Base-by-base conservation (phyloP, 1,140 invertebrate species). In the fruit fly (Drosophila melanogaster) region DNA sequence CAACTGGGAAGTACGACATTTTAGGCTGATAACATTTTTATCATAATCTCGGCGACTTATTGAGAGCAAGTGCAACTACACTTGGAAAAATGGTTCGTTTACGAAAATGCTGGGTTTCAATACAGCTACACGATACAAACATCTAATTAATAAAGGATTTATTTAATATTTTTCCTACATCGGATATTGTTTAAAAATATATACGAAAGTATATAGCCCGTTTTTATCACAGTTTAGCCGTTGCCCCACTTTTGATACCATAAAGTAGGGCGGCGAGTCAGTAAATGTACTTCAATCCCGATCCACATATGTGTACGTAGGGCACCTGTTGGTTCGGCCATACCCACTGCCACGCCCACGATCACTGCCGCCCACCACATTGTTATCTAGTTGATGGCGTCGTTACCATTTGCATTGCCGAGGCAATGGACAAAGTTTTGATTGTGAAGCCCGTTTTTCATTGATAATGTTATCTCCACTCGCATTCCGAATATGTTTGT, bases 381-480 rank as follows among this genome's bases (percentile, higher is more conserved):
- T 47, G 55, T 81, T 81, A 87, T 81, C 83, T 81, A 37, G 54
- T 26, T 53, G 50, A 26, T 75, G 44, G 71, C 71, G 69, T 76
- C 67, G 57, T 71, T 66, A 72, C 58, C 76, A 60, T 71, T 60
- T 46, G 50, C 66, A 67, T 76, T 47, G 37, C 67, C 71, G 77
- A 53, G 50, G 77, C 66, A 81, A 75, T 64, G 57, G 57, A 55
- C 38, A 77, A 80, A 59, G 40, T 64, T 85, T 62, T 84, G 81
- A 87, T 87, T 81, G 44, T 72, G 60, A 37, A 37, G 59, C 44
- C 55, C 77, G 58, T 3, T 22, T 78, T 76, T 24, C 79, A 76
- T 79, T 87, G 83, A 87, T 86, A 86, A 76, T 76, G 83, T 49
- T 86, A 86, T 86, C 83, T 30, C 7, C 8, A n/a, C 30, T 84